phyloP scores from a whole-genome alignment of 2,113 vertebrate species.

The Sclerurus mexicanus region DNA sequence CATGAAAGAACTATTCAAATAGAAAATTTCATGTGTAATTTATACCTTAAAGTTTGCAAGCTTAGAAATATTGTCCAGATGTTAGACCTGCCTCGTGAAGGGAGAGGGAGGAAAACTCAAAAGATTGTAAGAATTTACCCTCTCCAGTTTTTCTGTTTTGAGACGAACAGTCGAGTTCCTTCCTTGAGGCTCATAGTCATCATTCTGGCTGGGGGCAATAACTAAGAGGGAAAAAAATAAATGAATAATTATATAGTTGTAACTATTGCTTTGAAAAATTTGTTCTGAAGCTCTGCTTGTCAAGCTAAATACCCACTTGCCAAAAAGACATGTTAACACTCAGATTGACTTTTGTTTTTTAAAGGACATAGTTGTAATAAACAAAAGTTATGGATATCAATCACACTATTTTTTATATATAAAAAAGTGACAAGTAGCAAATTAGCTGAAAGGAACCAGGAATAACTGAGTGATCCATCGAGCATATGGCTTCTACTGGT shows the following conservation, averaged over 20 bases:
- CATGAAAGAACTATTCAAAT: neutral
- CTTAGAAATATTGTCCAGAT: neutral
- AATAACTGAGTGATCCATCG: neutral
- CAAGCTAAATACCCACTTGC: conserved; percentile 39
- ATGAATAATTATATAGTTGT: conserved; percentile 29
- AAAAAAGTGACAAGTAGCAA: neutral
- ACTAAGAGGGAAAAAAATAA: conserved; percentile 57
- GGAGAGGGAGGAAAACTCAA: neutral
- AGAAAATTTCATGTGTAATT: neutral
- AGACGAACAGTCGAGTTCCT: conserved; percentile 71
- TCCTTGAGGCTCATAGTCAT: conserved; percentile 48
- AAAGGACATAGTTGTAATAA: neutral
- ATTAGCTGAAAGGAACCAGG: neutral
- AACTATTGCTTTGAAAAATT: conserved; percentile 43
- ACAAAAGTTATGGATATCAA: neutral
- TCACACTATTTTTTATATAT: neutral
- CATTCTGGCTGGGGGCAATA: conserved; percentile 44
- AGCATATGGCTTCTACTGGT: neutral
- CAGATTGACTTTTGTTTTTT: neutral
- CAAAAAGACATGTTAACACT: conserved; percentile 35
- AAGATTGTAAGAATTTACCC: conserved; percentile 73
- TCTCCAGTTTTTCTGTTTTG: conserved; percentile 83
- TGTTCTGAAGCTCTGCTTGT: conserved; percentile 45
- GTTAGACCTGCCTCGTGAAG: neutral
- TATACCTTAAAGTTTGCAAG: neutral